Evolutionary conservation across 2,113 vertebrate genomes (phyloP), one percentile per base, ranked within the genome.

Genomic region (Axis porcinus): DNA sequence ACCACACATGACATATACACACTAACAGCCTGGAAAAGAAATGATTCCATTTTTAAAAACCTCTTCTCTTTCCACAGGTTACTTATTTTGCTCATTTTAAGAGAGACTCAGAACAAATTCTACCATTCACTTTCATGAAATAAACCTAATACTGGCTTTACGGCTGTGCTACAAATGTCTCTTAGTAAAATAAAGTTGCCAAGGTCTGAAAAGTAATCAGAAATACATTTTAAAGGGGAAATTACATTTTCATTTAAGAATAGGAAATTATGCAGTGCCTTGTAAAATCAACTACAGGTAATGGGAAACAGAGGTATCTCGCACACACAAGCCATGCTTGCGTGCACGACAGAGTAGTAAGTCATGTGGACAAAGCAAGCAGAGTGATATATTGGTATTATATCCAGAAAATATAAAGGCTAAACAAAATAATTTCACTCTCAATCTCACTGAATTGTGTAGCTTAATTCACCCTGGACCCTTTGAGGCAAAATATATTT

Each of bases 241-340:
- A 97, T 98, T 97, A 97, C 12, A 89, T 95, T 98, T 98, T 98
- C 94, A 92, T 96, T 98, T 96, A 87, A 97, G 88, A 93, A 98
- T 94, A 86, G 93, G 97, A 98, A 98, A 97, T 98, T 98, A 97
- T 93, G 95, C 92, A 47, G 1, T 92, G 67, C 94, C 60, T 83
- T 94, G 94, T 98, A 98, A 98, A 98, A 98, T 33, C 30, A 70
- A 52, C 64, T 90, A 52, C 0, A 95, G 92, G 89, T 97, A 98
- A 97, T 89, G 70, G 0, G 25, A 98, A 96, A 97, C 96, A 98
- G 97, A 98, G 97, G 95, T 70, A 96, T 91, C 88, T 79, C 92
- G 23, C 60, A 57, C 86, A 64, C 67, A 60, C 7, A 57, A 89
- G 96, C 84, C 90, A 91, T 19, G 86, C 83, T 67, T 45, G 36